Conservation (phyloP, 2,888 invertebrate genomes). For the Ernsta delagoae region DNA sequence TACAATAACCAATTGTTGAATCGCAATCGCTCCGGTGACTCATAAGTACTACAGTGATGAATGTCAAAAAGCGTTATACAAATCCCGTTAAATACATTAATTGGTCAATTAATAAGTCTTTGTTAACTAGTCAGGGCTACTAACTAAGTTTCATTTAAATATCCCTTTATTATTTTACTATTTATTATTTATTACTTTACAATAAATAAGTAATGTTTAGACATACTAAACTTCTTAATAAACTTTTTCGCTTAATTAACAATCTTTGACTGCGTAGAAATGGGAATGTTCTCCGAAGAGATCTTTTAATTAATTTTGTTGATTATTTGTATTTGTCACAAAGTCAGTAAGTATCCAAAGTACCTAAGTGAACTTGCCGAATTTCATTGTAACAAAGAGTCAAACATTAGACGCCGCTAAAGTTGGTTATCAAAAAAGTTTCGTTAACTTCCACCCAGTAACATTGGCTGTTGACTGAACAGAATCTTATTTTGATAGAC, state of each 20-base stretch:
- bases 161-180: too few relatives aligned
- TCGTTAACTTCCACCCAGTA: conserved; percentile 10
- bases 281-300: background rate
- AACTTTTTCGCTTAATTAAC: conserved; percentile 4
- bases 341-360: conserved; percentile 6
- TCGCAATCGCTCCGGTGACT: too few relatives aligned
- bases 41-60: too few relatives aligned
- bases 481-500: background rate
- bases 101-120: too few relatives aligned
- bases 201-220: background rate
- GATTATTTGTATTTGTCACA: conserved; percentile 18
- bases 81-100: too few relatives aligned
- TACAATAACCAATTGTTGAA: too few relatives aligned
- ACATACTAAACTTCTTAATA: background rate
- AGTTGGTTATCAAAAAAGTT: conserved; percentile 28
- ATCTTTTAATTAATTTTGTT: conserved; percentile 25
- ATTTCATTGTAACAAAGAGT: conserved; percentile 25
- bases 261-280: background rate
- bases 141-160: too few relatives aligned
- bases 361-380: conserved; percentile 1
- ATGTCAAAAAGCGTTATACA: too few relatives aligned
- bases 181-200: too few relatives aligned
- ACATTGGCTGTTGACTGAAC: conserved; percentile 4
- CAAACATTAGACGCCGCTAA: conserved; percentile 13
- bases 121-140: too few relatives aligned